These are phyloP conservation scores for Aphelenchoides avenae DNA, from an alignment of 1,140 invertebrate species.

Conservation along the genomic window DNA sequence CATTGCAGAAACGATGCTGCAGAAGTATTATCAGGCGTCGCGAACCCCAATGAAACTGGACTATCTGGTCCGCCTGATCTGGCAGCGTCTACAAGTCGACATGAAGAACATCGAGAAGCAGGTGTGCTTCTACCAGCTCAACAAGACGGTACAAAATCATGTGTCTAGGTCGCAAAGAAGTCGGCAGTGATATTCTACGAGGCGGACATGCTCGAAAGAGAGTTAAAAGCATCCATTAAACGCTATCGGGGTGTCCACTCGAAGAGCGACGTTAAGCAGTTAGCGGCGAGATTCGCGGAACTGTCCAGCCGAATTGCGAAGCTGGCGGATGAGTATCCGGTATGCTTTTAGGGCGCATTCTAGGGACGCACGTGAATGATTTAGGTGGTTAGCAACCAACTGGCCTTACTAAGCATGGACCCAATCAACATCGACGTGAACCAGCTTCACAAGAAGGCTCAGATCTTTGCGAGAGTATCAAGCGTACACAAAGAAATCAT, in stretches of 20 bases:
- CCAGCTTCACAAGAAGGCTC: background rate
- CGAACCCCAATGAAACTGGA: slow-evolving; percentile 1
- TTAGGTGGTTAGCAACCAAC: slow-evolving; percentile 13
- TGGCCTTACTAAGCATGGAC: slow-evolving; percentile 17
- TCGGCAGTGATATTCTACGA: slow-evolving; percentile 32
- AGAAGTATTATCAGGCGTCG: slow-evolving; percentile 39
- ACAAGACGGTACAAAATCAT: background rate
- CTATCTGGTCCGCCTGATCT: slow-evolving; percentile 23
- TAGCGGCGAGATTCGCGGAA: slow-evolving; percentile 21
- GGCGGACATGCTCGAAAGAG: slow-evolving; percentile 25
- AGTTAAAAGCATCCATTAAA: slow-evolving; percentile 24
- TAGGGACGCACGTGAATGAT: background rate
- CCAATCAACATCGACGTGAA: slow-evolving; percentile 29
- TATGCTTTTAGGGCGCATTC: slow-evolving; percentile 7
- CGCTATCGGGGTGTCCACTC: slow-evolving; percentile 30
- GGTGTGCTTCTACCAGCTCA: slow-evolving; percentile 8
- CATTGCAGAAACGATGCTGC: slow-evolving; percentile 30
- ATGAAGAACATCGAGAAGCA: slow-evolving; percentile 22
- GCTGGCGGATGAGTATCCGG: slow-evolving; percentile 23
- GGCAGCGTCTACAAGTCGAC: slow-evolving; percentile 31
- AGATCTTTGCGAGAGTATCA: slow-evolving; percentile 26
- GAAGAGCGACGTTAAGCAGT: slow-evolving; percentile 23
- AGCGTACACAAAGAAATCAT: slow-evolving; percentile 30
- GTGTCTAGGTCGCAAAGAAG: slow-evolving; percentile 18
- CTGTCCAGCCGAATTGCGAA: background rate